These are phyloP conservation scores for Mastacembelus armatus DNA, from an alignment of 2,797 vertebrate species.

Conservation along the genomic window DNA sequence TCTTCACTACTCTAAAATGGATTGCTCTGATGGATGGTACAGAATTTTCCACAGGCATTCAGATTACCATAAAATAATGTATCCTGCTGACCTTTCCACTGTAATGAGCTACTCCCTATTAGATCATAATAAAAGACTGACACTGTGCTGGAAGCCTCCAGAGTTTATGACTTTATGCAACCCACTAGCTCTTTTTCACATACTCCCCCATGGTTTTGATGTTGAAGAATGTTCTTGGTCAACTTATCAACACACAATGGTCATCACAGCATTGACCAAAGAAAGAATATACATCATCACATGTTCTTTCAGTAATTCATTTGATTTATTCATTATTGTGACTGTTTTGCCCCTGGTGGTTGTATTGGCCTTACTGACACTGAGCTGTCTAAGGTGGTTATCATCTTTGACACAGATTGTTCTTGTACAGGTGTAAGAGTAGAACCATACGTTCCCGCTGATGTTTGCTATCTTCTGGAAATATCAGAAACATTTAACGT, in stretches of 20 bases:
- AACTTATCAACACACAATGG: not conserved
- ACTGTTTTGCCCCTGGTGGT: too few relatives aligned
- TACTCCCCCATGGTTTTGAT: not conserved
- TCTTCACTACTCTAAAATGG: not conserved
- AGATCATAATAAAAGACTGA: conserved; percentile 2
- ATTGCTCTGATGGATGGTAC: conserved; percentile 6
- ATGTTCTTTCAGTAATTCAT: not conserved
- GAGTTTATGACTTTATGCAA: not conserved
- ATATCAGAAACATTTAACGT: not conserved
- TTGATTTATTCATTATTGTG: not conserved
- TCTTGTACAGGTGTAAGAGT: not conserved
- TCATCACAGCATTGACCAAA: too few relatives aligned
- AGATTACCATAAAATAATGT: conserved; percentile 6
- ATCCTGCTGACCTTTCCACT: not conserved
- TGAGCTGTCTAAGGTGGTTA: not conserved
- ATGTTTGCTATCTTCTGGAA: not conserved
- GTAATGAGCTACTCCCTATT: not conserved
- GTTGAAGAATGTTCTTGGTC: too few relatives aligned
- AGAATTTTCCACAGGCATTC: not conserved
- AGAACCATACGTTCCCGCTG: not conserved
- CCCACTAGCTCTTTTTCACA: not conserved
- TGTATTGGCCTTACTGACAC: too few relatives aligned
- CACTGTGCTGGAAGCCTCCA: not conserved
- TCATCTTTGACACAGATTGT: not conserved
- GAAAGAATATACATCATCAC: not conserved